Percentiles rank a stretch among this genome's conserved stretches.
Conservation (phyloP, 2,888 invertebrate species). For the Bruchidius siliquastri region DNA sequence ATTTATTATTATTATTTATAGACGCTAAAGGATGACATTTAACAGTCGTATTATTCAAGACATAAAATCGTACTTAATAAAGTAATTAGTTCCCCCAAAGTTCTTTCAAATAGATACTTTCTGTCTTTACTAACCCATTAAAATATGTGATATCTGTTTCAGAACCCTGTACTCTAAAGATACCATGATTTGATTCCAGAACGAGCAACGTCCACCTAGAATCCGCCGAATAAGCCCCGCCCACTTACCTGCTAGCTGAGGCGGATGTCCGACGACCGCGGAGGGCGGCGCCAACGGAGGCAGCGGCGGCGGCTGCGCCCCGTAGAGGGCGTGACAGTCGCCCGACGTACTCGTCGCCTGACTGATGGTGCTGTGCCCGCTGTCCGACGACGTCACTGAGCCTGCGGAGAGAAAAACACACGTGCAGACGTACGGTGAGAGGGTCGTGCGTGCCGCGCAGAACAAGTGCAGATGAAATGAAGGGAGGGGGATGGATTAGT, state of each 20-base stretch:
- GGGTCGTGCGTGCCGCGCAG: slow-evolving; percentile 3
- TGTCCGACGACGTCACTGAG: slow-evolving; percentile 89
- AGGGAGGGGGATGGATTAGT: background rate
- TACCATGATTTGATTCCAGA: too few species aligned
- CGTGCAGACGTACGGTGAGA: slow-evolving; percentile 14
- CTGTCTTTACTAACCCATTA: too few species aligned
- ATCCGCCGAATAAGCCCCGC: too few species aligned
- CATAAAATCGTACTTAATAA: too few species aligned
- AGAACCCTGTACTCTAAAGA: too few species aligned
- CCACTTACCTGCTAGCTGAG: slow-evolving; percentile 41
- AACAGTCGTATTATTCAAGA: too few species aligned
- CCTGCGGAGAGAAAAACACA: slow-evolving; percentile 48
- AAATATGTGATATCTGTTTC: too few species aligned
- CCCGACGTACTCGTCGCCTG: slow-evolving; percentile 55
- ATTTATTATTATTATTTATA: too few species aligned
- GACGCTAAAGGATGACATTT: too few species aligned
- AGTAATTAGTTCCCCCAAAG: too few species aligned
- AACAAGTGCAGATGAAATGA: background rate
- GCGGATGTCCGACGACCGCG: slow-evolving; percentile 36
- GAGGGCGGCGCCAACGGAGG: background rate
- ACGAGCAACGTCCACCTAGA: too few species aligned
- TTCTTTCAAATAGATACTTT: too few species aligned
- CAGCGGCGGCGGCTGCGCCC: slow-evolving; percentile 41
- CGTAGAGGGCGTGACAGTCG: slow-evolving; percentile 45
- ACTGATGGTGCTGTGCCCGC: slow-evolving; percentile 76